phyloP scores from a whole-genome alignment of 2,797 vertebrate species.

The Pelodytes ibericus region DNA sequence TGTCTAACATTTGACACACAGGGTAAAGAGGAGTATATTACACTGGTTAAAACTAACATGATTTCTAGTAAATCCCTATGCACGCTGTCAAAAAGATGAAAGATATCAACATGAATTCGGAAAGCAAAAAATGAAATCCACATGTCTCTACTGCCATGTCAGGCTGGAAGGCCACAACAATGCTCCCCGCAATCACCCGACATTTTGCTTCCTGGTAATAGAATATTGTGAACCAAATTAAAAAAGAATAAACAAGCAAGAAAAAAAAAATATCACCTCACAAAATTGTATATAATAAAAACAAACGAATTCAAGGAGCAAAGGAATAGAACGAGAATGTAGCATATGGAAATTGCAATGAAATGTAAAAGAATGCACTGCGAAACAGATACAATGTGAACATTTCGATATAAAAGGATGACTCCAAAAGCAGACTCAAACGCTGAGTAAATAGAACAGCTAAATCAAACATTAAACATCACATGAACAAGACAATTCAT shows the following conservation, averaged over 20 bases:
- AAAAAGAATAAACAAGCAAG: too few species aligned
- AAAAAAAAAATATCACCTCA: too few species aligned
- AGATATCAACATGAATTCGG: slow-evolving; percentile 13
- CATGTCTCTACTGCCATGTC: background rate
- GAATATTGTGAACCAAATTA: too few species aligned
- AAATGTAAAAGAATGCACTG: background rate
- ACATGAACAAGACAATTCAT: background rate
- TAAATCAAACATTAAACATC: background rate
- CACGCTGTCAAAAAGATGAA: slow-evolving; percentile 55
- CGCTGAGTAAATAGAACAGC: background rate
- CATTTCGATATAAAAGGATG: background rate
- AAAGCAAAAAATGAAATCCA: slow-evolving; percentile 21
- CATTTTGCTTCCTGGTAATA: background rate
- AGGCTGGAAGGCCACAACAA: background rate
- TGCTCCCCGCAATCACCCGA: background rate
- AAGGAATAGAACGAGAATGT: background rate
- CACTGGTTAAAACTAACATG: slow-evolving; percentile 42
- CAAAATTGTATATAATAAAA: background rate
- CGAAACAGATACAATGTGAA: background rate
- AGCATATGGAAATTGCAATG: background rate
- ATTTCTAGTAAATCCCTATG: slow-evolving; percentile 50
- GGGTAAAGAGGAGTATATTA: slow-evolving; percentile 63
- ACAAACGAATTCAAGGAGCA: background rate
- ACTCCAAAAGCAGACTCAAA: background rate
- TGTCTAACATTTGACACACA: slow-evolving; percentile 65